These are phyloP conservation scores for Nudaria mundana DNA, from an alignment of 2,888 invertebrate genomes.

Conservation along the genomic window DNA sequence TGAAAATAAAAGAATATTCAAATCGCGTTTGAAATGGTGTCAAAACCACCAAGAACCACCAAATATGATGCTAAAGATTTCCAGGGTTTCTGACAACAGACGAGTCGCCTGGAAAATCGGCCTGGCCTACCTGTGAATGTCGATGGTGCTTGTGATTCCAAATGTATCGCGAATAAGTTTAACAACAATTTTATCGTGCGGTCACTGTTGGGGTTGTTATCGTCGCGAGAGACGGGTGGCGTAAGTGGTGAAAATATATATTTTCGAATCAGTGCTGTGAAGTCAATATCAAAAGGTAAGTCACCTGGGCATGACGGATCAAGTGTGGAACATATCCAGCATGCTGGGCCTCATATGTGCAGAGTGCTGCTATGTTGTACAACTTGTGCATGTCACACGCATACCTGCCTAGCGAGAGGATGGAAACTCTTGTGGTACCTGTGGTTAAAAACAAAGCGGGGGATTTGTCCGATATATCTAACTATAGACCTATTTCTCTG, in stretches of 20 bases:
- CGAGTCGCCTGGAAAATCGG: background rate
- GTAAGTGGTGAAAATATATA: background rate
- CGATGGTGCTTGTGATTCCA: background rate
- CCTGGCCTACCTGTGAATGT: background rate
- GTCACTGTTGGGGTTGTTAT: background rate
- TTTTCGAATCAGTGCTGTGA: background rate
- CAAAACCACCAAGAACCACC: too few relatives aligned
- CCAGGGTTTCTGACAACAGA: background rate
- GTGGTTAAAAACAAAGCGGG: slow-evolving; percentile 1
- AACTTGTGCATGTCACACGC: background rate
- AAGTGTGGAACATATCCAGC: slow-evolving; percentile 4
- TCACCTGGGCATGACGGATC: slow-evolving; percentile 5
- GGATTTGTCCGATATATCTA: background rate
- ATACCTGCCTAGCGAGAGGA: slow-evolving; percentile 1
- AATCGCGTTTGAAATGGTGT: too few relatives aligned
- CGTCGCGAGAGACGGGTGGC: too few relatives aligned
- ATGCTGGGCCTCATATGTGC: slow-evolving; percentile 1
- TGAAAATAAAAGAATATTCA: background rate
- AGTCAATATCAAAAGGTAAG: background rate
- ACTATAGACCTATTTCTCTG: slow-evolving; percentile 8
- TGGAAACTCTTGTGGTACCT: background rate
- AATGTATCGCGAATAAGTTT: background rate
- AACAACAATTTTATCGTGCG: background rate
- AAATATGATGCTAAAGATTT: background rate
- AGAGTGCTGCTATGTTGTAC: slow-evolving; percentile 1